Conservation (phyloP, 2,797 vertebrate species). For the Poecilia gillii region DNA sequence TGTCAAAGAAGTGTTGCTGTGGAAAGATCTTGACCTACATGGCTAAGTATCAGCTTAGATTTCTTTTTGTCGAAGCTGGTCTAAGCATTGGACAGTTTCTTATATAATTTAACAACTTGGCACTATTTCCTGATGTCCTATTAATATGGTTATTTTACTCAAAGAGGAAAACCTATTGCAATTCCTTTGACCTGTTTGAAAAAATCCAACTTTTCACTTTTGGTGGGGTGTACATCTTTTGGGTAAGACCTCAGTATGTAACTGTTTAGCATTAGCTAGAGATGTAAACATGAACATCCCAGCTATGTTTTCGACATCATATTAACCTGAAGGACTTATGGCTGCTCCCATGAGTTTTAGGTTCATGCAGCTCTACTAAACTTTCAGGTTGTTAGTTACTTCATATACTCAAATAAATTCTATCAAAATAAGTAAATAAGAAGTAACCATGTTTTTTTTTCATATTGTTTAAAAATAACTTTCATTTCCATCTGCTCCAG, state of each 20-base stretch:
- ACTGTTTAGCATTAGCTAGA: not conserved
- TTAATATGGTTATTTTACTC: not conserved
- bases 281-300: not conserved
- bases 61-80: not conserved
- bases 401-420: not conserved
- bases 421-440: not conserved
- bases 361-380: not conserved
- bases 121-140: not conserved
- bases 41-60: not conserved
- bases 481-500: not conserved
- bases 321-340: not conserved
- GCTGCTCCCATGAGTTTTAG: not conserved
- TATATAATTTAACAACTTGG: not conserved
- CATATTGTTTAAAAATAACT: not conserved
- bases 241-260: not conserved
- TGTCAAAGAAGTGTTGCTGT: constrained; percentile 20
- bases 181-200: not conserved
- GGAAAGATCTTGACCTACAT: constrained; percentile 1
- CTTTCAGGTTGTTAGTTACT: not conserved
- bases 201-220: not conserved
- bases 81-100: not conserved
- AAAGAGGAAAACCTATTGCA: not conserved
- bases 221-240: not conserved
- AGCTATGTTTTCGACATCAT: not conserved
- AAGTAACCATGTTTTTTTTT: not conserved